A percentile compares a stretch with the other conserved stretches of the same genome.
Evolutionary conservation across 2,888 invertebrate species (phyloP).

Genomic region (Dastarcus helophoroides): DNA sequence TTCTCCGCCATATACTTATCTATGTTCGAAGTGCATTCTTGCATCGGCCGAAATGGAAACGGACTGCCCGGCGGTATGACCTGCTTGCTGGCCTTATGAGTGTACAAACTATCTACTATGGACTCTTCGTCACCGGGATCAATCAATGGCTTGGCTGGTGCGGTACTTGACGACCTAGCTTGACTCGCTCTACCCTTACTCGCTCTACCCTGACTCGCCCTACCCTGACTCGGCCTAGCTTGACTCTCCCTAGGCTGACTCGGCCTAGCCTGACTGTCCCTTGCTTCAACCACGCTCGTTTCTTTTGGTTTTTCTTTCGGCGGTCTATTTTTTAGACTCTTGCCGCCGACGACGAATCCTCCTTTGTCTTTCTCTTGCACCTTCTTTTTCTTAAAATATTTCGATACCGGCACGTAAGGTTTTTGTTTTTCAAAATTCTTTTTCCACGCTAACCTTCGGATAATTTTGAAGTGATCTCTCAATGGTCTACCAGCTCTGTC

Average conservation of each 20-base stretch:
- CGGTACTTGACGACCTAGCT: no score
- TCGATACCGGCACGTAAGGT: constrained; percentile 24
- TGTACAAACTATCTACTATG: constrained; percentile 6
- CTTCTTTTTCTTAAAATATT: constrained; percentile 21
- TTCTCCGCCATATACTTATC: constrained; percentile 35
- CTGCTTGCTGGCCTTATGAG: constrained; percentile 5
- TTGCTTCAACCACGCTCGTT: no score
- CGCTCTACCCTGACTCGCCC: neutral
- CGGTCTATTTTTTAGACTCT: no score
- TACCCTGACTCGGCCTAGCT: neutral
- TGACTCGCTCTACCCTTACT: neutral
- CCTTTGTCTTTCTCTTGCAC: constrained; percentile 7
- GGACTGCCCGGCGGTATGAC: constrained; percentile 6
- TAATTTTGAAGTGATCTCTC: constrained; percentile 33
- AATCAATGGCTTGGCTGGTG: constrained; percentile 4
- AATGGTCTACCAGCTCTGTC: constrained; percentile 32
- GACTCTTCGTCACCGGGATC: constrained; percentile 3
- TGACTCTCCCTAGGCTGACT: no score
- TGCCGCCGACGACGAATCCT: constrained; percentile 3
- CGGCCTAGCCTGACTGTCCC: no score
- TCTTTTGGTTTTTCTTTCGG: no score
- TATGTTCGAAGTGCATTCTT: constrained; percentile 33
- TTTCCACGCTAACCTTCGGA: constrained; percentile 33
- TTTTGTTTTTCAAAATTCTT: constrained; percentile 25
- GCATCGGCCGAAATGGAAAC: constrained; percentile 29